Evolutionary conservation across 2,113 vertebrate species (phyloP).

Genomic region (Phrynosoma platyrhinos): DNA sequence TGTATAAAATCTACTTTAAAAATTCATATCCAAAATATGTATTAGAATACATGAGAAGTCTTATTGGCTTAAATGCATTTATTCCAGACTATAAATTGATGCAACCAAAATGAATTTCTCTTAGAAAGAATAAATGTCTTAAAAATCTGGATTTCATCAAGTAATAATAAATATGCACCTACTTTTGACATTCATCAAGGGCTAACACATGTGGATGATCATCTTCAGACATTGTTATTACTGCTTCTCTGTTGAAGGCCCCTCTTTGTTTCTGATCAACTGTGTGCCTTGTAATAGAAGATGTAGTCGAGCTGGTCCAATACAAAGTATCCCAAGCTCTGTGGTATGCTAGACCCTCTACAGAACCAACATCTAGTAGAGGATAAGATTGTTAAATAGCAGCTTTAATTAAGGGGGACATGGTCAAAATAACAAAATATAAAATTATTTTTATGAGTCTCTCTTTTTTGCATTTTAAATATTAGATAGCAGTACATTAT

Average conservation of each 20-base stretch:
- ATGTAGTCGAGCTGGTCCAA: constrained; percentile 97
- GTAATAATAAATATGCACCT: constrained; percentile 44
- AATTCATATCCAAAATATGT: neutral
- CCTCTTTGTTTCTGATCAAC: constrained; percentile 86
- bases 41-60: no score
- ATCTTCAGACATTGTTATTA: constrained; percentile 93
- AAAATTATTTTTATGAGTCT: neutral
- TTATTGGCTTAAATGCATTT: neutral
- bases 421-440: neutral
- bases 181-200: constrained; percentile 96
- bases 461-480: neutral
- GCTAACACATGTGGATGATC: constrained; percentile 94
- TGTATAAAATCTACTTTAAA: neutral
- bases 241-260: constrained; percentile 86
- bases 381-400: constrained; percentile 20
- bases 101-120: neutral
- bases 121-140: neutral
- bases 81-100: neutral
- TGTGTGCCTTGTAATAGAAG: constrained; percentile 92
- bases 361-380: constrained; percentile 91
- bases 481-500: neutral
- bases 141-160: neutral
- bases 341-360: constrained; percentile 96
- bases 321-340: constrained; percentile 94
- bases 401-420: neutral